These are phyloP conservation scores for Pogonophryne albipinna DNA, from an alignment of 2,797 vertebrate species.

Conservation along the genomic window DNA sequence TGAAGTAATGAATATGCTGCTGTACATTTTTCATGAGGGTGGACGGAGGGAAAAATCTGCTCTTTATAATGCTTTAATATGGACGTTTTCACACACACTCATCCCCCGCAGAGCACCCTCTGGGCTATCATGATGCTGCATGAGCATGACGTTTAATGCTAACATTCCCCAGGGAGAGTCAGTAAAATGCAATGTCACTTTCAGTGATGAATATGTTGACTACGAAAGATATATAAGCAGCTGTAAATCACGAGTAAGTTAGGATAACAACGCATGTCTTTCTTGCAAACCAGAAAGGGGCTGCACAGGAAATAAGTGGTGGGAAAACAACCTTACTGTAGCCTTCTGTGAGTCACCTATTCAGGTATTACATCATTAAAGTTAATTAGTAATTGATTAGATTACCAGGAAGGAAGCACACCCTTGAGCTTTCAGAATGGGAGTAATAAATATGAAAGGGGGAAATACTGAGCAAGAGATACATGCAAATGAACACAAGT, in stretches of 20 bases:
- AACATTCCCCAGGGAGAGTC: constrained; percentile 70
- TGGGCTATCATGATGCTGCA: constrained; percentile 66
- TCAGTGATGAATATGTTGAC: constrained; percentile 69
- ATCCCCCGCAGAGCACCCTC: constrained; percentile 46
- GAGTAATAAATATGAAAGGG: constrained; percentile 39
- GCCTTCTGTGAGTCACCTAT: constrained; percentile 36
- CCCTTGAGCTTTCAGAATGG: constrained; percentile 47
- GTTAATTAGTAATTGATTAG: constrained; percentile 54
- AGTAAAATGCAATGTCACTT: constrained; percentile 74
- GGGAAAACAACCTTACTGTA: constrained; percentile 5
- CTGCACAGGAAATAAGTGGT: constrained; percentile 4
- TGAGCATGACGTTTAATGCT: constrained; percentile 74
- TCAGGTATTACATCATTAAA: constrained; percentile 52
- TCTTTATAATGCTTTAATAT: constrained; percentile 78
- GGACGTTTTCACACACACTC: constrained; percentile 74
- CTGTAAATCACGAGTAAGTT: constrained; percentile 55
- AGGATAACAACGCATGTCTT: constrained; percentile 29
- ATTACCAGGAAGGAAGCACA: constrained; percentile 46
- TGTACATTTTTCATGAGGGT: constrained; percentile 84
- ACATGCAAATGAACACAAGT: constrained; percentile 38
- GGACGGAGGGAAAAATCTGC: constrained; percentile 73
- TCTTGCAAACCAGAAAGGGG: constrained; percentile 17
- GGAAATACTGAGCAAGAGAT: constrained; percentile 43
- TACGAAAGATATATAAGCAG: constrained; percentile 62
- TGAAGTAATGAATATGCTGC: constrained; percentile 82